Conservation (phyloP, 30 jellyfish, hydroid and myxozoan species). For the Turritopsis dohrnii region DNA sequence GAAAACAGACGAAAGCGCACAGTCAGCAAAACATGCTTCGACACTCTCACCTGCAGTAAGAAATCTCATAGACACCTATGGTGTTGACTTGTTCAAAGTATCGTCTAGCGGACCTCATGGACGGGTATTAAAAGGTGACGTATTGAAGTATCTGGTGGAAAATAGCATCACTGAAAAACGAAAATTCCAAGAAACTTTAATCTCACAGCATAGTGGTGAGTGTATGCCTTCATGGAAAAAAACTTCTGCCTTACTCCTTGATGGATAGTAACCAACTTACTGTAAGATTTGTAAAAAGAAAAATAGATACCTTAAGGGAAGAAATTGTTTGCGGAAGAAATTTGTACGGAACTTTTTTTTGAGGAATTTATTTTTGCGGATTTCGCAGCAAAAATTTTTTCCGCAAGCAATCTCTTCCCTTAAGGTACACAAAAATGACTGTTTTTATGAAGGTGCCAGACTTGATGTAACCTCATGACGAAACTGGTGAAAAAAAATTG, state of each 20-base stretch:
- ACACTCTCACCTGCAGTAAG: conserved; percentile 18
- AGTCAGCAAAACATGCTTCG: neutral
- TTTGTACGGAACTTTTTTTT: too few species aligned
- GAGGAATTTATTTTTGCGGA: too few species aligned
- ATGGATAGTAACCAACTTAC: too few species aligned
- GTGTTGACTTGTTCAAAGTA: conserved; percentile 17
- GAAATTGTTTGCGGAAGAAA: too few species aligned
- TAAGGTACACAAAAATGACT: too few species aligned
- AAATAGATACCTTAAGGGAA: too few species aligned
- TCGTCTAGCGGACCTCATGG: conserved; percentile 82
- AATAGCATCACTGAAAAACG: conserved; percentile 30
- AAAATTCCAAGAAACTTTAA: neutral
- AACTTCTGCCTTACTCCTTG: neutral
- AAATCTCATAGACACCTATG: conserved; percentile 11
- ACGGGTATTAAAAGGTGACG: conserved; percentile 77
- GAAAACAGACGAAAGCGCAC: neutral
- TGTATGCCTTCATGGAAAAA: neutral
- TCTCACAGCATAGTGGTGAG: neutral
- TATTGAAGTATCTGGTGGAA: conserved; percentile 37
- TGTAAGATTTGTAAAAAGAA: too few species aligned
- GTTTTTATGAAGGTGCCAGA: too few species aligned
- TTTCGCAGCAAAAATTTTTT: too few species aligned
- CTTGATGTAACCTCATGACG: too few species aligned
- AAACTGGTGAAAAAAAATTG: too few species aligned
- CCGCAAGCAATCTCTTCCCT: too few species aligned